phyloP scores from a whole-genome alignment of 2,888 invertebrate genomes.

The Oxytorus armatus region DNA sequence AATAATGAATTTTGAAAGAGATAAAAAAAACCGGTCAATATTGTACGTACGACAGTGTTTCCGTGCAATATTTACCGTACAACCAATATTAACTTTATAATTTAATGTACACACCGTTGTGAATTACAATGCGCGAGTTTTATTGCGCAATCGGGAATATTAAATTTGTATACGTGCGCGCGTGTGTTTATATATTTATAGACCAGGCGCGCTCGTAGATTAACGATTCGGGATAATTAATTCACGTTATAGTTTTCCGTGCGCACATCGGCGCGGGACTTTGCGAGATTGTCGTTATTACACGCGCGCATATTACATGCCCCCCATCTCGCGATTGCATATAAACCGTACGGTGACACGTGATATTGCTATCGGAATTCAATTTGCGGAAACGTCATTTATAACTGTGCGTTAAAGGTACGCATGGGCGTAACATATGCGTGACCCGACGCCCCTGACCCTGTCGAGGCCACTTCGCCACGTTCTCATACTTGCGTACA shows the following conservation, averaged over 20 bases:
- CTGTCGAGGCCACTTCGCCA: constrained; percentile 52
- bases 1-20: neutral
- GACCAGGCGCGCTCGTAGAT: constrained; percentile 33
- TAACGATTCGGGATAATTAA: constrained; percentile 59
- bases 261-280: neutral
- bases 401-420: constrained; percentile 58
- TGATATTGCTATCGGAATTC: constrained; percentile 62
- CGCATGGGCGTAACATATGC: constrained; percentile 46
- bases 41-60: neutral
- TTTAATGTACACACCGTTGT: constrained; percentile 12
- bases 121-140: constrained; percentile 32
- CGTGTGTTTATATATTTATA: constrained; percentile 54
- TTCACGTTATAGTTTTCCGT: constrained; percentile 46
- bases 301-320: neutral
- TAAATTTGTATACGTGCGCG: constrained; percentile 34
- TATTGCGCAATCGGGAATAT: constrained; percentile 53
- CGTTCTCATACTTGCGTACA: constrained; percentile 37
- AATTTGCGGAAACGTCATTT: constrained; percentile 65
- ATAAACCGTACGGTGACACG: constrained; percentile 42
- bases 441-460: constrained; percentile 54
- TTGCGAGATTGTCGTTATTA: neutral
- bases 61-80: constrained; percentile 25
- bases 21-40: constrained; percentile 1
- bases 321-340: neutral
- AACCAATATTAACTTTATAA: too few species aligned